A percentile compares a stretch with the other conserved stretches of the same genome.
These are phyloP conservation scores for Cygnus buccinator DNA, from an alignment of 2,113 vertebrate species.

Conservation along the genomic window DNA sequence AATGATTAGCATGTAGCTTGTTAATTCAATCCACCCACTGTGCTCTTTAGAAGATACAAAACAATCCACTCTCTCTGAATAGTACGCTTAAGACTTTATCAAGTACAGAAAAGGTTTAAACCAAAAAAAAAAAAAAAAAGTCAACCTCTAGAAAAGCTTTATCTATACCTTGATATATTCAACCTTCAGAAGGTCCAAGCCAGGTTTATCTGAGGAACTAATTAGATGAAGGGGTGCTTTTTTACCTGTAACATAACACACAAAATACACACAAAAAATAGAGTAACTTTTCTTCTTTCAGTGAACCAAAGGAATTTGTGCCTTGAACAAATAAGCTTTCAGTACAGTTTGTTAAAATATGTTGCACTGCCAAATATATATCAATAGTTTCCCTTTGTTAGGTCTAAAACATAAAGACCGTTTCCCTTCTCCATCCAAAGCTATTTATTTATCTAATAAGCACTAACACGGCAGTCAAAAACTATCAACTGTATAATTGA, in stretches of 20 bases:
- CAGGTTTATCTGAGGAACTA: conserved; percentile 86
- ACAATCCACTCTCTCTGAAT: not conserved
- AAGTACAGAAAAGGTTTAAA: not conserved
- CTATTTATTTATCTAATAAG: not conserved
- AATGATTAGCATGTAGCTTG: not conserved
- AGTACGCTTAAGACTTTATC: not conserved
- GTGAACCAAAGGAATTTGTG: not conserved
- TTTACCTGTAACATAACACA: conserved; percentile 75
- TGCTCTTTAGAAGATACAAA: not conserved
- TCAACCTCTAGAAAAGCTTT: not conserved
- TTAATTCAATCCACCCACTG: not conserved
- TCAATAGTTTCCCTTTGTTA: not conserved
- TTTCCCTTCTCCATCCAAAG: not conserved
- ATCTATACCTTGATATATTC: conserved; percentile 88
- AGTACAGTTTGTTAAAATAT: not conserved
- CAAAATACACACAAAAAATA: not conserved
- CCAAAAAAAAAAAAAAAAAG: not conserved
- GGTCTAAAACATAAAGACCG: not conserved
- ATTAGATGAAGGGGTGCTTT: conserved; percentile 87
- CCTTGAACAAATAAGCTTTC: not conserved
- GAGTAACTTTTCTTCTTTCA: not conserved
- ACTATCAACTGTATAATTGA: not conserved
- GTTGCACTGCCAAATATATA: not conserved
- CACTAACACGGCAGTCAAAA: not conserved
- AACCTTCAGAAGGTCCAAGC: conserved; percentile 90